These are phyloP conservation scores for Nannoperca australis DNA, from an alignment of 2,797 vertebrate species.

Conservation along the genomic window DNA sequence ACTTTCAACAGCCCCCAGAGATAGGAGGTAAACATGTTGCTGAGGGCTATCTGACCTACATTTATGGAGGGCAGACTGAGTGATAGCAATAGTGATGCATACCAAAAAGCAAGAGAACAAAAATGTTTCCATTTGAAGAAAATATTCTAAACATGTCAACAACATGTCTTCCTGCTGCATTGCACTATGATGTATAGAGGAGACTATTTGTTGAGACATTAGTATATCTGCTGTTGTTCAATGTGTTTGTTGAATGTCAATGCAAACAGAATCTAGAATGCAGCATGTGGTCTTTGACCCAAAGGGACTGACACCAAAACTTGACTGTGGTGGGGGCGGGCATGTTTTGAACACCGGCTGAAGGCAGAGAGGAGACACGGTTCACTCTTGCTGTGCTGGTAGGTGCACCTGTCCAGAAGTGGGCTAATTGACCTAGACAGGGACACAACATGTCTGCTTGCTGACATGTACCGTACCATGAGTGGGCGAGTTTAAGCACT, in stretches of 20 bases:
- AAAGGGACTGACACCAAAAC: neutral
- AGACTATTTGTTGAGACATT: neutral
- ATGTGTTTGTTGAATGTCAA: neutral
- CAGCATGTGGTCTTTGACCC: neutral
- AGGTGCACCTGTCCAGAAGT: constrained; percentile 36
- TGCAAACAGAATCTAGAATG: neutral
- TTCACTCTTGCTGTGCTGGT: constrained; percentile 19
- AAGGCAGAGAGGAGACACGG: neutral
- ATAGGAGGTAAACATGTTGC: constrained; percentile 7
- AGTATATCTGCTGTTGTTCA: neutral
- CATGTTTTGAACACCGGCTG: neutral
- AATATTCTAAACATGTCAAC: neutral
- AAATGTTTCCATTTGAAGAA: neutral
- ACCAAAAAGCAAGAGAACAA: neutral
- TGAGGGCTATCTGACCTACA: constrained; percentile 17
- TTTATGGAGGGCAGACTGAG: constrained; percentile 3
- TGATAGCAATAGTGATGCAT: neutral
- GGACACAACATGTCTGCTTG: neutral
- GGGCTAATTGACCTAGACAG: constrained; percentile 10
- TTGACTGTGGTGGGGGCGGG: neutral
- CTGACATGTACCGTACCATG: neutral
- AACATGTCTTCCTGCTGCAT: neutral
- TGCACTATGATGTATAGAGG: too few relatives aligned
- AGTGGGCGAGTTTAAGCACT: neutral
- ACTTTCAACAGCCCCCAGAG: neutral